Conservation (phyloP, 2,888 invertebrate genomes). For the Amphipoea oculea region DNA sequence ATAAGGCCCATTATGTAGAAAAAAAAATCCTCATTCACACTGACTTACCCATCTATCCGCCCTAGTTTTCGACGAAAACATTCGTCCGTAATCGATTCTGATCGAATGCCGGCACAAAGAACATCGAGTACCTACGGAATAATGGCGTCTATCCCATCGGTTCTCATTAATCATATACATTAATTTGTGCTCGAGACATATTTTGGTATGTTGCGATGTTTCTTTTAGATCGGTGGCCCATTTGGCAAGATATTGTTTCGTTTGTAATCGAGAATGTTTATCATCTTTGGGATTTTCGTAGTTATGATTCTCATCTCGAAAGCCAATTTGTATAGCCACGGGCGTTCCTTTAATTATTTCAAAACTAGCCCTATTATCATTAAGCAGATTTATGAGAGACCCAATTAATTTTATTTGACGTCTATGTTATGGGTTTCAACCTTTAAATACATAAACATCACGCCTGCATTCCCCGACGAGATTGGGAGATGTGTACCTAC, state of each 20-base stretch:
- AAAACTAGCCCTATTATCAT: neutral
- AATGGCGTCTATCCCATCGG: constrained; percentile 4
- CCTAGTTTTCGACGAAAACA: constrained; percentile 25
- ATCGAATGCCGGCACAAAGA: constrained; percentile 35
- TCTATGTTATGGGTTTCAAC: neutral
- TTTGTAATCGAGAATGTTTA: constrained; percentile 6
- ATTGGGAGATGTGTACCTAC: too few relatives aligned
- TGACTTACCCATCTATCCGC: neutral
- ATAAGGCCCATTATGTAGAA: too few relatives aligned
- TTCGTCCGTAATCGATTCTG: constrained; percentile 37
- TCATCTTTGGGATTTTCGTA: neutral
- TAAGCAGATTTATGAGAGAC: neutral
- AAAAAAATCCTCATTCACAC: neutral
- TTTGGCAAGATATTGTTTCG: constrained; percentile 24
- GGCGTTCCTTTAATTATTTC: neutral
- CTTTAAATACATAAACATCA: neutral
- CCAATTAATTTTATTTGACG: neutral
- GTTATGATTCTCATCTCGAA: neutral
- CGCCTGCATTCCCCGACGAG: too few relatives aligned
- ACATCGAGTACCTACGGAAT: neutral
- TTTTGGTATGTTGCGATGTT: constrained; percentile 31
- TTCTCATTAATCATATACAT: constrained; percentile 45
- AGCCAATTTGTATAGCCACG: accelerated
- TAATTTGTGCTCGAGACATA: constrained; percentile 49
- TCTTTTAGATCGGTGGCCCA: neutral